Conservation (phyloP, 2,797 vertebrate species). For the Strix occidentalis region DNA sequence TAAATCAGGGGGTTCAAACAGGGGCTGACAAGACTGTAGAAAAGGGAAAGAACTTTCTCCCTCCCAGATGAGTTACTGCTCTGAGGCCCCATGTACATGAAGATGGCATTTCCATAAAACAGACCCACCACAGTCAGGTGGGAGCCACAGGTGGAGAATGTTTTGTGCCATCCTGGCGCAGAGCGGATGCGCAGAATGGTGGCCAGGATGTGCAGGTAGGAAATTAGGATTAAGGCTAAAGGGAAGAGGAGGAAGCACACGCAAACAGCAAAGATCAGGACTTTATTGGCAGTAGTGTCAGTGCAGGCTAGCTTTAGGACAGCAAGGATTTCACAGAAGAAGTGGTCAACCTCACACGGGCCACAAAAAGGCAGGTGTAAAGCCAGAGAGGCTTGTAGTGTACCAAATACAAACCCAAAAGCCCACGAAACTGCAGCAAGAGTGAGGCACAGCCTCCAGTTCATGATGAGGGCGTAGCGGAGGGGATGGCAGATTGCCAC, state of each 20-base stretch:
- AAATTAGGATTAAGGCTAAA: conserved; percentile 6
- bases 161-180: neutral
- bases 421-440: neutral
- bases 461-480: neutral
- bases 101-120: conserved; percentile 1
- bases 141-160: conserved; percentile 23
- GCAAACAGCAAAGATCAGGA: neutral
- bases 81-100: neutral
- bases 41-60: conserved; percentile 23
- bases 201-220: neutral
- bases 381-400: neutral
- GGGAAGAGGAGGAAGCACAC: conserved; percentile 31
- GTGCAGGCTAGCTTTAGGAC: neutral
- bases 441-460: neutral
- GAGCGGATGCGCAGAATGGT: neutral
- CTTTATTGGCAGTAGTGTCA: neutral
- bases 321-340: neutral
- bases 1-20: conserved; percentile 35
- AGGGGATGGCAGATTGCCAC: neutral
- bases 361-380: neutral
- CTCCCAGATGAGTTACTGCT: neutral
- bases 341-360: neutral
- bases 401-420: neutral
- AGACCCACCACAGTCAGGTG: neutral
- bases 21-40: conserved; percentile 37